These are phyloP conservation scores for Myiozetetes cayanensis DNA, from an alignment of 2,113 vertebrate species.

Conservation along the genomic window DNA sequence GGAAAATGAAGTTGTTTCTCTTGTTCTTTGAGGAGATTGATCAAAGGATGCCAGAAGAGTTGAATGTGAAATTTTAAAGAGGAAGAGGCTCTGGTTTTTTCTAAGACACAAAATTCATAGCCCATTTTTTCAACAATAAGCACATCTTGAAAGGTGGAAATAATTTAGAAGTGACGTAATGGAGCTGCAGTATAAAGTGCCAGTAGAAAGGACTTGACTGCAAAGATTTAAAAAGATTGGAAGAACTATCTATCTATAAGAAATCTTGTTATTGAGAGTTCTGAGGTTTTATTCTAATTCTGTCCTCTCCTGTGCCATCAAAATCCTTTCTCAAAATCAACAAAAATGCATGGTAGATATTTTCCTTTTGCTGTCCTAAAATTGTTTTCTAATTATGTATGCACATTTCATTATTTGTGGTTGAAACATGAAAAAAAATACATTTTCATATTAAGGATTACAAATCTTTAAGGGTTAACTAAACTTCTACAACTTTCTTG, in stretches of 20 bases:
- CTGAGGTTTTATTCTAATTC: background rate
- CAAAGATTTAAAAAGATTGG: background rate
- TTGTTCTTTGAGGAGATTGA: background rate
- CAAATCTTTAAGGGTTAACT: background rate
- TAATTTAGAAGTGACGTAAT: background rate
- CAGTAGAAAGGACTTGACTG: background rate
- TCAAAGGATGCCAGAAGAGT: background rate
- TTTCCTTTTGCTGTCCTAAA: background rate
- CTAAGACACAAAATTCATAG: background rate
- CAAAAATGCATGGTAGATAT: background rate
- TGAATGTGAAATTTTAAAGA: background rate
- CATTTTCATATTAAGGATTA: background rate
- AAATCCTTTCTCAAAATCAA: background rate
- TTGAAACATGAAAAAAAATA: background rate
- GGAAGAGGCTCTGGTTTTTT: background rate
- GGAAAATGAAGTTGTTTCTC: background rate
- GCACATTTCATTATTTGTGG: background rate
- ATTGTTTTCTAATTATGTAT: background rate
- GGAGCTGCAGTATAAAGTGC: accelerated
- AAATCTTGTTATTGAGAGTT: background rate
- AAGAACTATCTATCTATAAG: background rate
- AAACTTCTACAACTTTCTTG: background rate
- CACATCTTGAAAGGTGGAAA: background rate
- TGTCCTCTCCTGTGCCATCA: background rate
- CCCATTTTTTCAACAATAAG: background rate